These are phyloP conservation scores for Lysandra bellargus DNA, from an alignment of 2,888 invertebrate genomes.

Conservation along the genomic window DNA sequence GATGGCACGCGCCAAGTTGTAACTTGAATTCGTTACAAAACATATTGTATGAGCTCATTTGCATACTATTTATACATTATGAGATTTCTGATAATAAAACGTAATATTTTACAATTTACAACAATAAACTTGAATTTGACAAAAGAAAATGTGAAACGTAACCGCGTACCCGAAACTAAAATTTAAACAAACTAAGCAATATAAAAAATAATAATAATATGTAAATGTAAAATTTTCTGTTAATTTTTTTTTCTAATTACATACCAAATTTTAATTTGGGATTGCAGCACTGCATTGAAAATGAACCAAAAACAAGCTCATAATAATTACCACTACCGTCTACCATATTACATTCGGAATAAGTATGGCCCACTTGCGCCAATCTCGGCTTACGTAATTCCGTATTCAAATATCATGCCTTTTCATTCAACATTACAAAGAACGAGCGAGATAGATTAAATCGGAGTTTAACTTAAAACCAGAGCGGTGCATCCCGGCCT, in stretches of 20 bases:
- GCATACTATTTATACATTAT: neutral
- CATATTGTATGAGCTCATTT: neutral
- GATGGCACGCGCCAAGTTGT: conserved; percentile 5
- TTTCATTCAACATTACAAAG: neutral
- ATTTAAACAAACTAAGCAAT: no score
- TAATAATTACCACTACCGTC: neutral
- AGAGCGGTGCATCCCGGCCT: neutral
- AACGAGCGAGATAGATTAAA: neutral
- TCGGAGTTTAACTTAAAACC: neutral
- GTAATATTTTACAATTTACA: neutral
- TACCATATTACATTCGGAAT: neutral
- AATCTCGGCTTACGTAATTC: neutral
- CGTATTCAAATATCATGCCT: neutral
- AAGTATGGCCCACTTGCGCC: neutral
- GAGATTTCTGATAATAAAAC: neutral
- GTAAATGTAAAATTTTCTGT: no score
- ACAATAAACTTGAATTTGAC: neutral
- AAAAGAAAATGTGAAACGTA: neutral
- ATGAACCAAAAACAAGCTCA: neutral
- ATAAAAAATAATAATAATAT: no score
- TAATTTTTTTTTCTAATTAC: no score
- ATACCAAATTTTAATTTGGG: neutral
- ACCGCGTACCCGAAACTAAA: no score
- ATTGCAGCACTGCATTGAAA: neutral
- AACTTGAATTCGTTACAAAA: neutral